Base-by-base conservation (phyloP, 2,888 invertebrate genomes). In the Plebejus anna region DNA sequence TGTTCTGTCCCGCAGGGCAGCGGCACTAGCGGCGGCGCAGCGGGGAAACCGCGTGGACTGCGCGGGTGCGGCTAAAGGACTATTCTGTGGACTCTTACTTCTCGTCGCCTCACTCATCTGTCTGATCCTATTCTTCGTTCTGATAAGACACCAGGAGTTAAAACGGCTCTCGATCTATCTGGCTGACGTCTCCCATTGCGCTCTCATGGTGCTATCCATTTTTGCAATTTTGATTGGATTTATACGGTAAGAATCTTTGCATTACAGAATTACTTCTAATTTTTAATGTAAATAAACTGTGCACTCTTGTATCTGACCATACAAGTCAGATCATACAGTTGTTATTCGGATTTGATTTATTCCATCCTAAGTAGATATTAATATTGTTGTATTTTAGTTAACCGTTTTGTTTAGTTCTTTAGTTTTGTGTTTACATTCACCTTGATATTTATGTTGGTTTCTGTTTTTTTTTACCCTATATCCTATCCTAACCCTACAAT, bases 41-140 rank as follows among this genome's bases (percentile, higher is more conserved):
- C 96, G 96, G 78, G 96, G 97, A 81, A 97, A 97, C 81, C 96
- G 97, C 76, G 97, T 98, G 78, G 98, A 99, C 93, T 99, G 99
- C 88, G 97, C 98, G 61, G 98, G 98, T 42, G 98, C 99, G 47
- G 98, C 98, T 85, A 98, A 98, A 88, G 98, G 98, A 81, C 95
- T 98, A 76, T 98, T 98, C 95, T 97, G 98, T 90, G 98, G 98
- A 83, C 95, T 98, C 76, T 95, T 98, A 79, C 95, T 98, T 80
- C 95, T 98, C 83, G 98, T 98, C 81, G 97, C 97, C 77, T 97
- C 98, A 36, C 95, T 98, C 82, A 98, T 98, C 90, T 98, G 98
- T 91, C 95, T 99, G 88, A 98, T 99, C 84, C 95, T 98, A 81
- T 99, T 98, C 96, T 98, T 98, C 94, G 98, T 99, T 81, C 95